Evolutionary conservation across 2,797 vertebrate species (phyloP), one percentile per base, ranked within the genome.

Genomic region (Poecilia picta): DNA sequence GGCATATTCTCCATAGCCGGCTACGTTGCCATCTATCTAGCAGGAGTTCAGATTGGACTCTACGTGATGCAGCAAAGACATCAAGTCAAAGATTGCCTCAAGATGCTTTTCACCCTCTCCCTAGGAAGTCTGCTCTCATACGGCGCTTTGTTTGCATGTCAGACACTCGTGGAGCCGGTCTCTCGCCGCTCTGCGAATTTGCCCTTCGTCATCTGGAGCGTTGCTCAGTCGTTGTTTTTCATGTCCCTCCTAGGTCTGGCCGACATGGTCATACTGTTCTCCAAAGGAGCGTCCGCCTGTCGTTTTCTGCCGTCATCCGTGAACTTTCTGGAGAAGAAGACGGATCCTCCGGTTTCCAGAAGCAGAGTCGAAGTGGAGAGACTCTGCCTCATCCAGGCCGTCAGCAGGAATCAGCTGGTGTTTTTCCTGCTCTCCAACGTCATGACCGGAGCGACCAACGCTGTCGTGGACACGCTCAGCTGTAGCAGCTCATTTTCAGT

Each of bases 391-490:
- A 87, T 99, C 78, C 96, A 95, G 70, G 97, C 98, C 16, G 90
- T 99, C 73, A 97, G 95, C 93, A 97, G 96, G 92, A 99, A 99
- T 80, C 98, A 99, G 78, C 86, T 99, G 80, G 51, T 97, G 0
- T 99, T 97, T 89, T 99, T 99, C 91, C 89, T 99, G 86, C 89
- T 98, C 1, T 97, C 97, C 3, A 99, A 99, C 76, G 3, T 98
- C 66, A 94, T 97, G 93, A 99, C 98, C 1, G 98, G 98, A 75
- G 53, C 96, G 59, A 96, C 97, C 83, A 99, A 99, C 86, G 87
- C 96, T 15, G 53, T 93, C 0, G 73, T 98, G 47, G 95, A 99
- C 87, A 99, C 98, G 0, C 85, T 99, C n/a, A 94, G 92, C 77
- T 95, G 96, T 85, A 91, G 85, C 82, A 77, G 89, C 76, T 86